These are phyloP conservation scores for Monoplex corrugatus DNA, from an alignment of 2,888 invertebrate genomes.

Conservation along the genomic window DNA sequence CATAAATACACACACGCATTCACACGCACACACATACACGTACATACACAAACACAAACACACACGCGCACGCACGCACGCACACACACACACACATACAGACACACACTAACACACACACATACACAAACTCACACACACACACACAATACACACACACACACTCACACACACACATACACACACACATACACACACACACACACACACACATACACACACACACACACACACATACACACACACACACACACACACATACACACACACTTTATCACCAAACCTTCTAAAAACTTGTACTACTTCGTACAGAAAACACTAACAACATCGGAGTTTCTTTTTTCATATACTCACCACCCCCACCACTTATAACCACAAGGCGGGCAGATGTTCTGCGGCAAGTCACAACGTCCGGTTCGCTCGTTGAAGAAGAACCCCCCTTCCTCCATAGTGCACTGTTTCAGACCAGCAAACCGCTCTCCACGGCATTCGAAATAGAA, in stretches of 20 bases:
- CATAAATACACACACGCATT: too few relatives aligned
- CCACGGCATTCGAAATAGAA: conserved; percentile 60
- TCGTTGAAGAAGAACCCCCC: conserved; percentile 64
- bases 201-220: conserved; percentile 18
- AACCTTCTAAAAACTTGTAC: too few relatives aligned
- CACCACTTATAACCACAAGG: conserved; percentile 67
- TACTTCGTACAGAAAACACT: neutral
- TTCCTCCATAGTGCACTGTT: conserved; percentile 55
- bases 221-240: neutral
- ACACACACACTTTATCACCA: neutral
- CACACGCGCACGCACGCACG: too few relatives aligned
- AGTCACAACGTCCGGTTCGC: conserved; percentile 60
- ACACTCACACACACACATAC: neutral
- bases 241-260: neutral
- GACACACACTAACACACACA: neutral
- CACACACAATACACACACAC: conserved; percentile 8
- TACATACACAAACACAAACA: neutral
- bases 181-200: conserved; percentile 22
- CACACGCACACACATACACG: conserved; percentile 13
- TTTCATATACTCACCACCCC: conserved; percentile 61
- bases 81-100: neutral
- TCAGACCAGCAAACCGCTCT: conserved; percentile 56
- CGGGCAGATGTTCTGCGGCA: conserved; percentile 64
- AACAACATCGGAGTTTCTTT: neutral
- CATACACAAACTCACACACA: conserved; percentile 19